Evolutionary conservation across 1,140 invertebrate species (phyloP), one percentile per base, ranked within the genome.

Genomic region (Pogonognathellus flavescens): DNA sequence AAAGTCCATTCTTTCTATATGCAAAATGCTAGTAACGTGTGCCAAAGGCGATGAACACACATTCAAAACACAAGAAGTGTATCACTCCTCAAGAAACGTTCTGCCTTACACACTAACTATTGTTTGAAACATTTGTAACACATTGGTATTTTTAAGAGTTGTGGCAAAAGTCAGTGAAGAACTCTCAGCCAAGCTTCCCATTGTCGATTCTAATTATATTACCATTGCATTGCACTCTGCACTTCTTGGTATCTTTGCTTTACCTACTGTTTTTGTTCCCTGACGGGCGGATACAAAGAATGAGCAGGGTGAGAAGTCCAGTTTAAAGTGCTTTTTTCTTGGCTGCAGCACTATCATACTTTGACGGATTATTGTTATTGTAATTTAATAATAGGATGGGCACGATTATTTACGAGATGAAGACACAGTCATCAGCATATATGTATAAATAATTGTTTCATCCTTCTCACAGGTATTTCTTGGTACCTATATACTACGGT

Each of bases 361-460:
- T 76, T 76, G n/a, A 49, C 70, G 70, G 41, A 76, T 76, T 76
- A 76, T 76, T 76, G 70, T 76, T 76, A 76, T 76, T 76, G 70
- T 76, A 50, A 76, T 76, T 76, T 76, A 76, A 76, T 76, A 76
- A 76, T 76, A 76, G 31, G 70, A 76, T 49, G 31, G 70, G 41
- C 70, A 49, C 70, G 70, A 76, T 76, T 76, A 76, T 76, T 10
- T 76, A 49, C 13, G 9, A 76, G 70, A 76, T 49, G 70, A 50
- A 41, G 70, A 76, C 31, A 41, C 31, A 41, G 31, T 1, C 31
- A 41, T 41, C 31, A 41, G 6, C 31, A 41, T 41, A 41, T 41
- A 41, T 41, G 31, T 41, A 41, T 41, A 41, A 41, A 41, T 41
- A 41, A 41, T 41, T 41, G 31, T 41, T 41, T 41, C 31, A 41